Evolutionary conservation across 2,888 invertebrate species (phyloP).

Genomic region (Anodontia alba): DNA sequence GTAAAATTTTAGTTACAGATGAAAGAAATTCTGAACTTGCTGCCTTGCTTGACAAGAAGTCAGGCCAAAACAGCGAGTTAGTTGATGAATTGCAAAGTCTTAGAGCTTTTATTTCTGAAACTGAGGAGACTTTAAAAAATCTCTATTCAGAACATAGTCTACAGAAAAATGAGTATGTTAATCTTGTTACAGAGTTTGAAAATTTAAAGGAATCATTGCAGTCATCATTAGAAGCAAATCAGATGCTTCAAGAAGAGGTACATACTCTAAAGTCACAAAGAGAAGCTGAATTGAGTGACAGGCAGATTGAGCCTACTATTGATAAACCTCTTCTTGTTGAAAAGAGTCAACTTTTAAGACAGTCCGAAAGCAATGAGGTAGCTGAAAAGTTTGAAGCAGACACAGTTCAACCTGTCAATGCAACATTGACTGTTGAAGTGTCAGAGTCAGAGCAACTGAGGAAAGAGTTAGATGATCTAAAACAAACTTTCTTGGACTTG

Average conservation of each 20-base stretch:
- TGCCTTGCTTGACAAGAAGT: constrained; percentile 17
- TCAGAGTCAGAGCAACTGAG: not conserved
- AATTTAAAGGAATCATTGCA: constrained; percentile 4
- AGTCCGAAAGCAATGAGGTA: not conserved
- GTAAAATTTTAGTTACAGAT: constrained; percentile 15
- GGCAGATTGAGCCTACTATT: not conserved
- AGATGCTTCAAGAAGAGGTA: constrained; percentile 22
- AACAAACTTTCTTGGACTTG: not conserved
- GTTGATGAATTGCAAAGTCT: constrained; percentile 35
- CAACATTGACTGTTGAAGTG: not conserved
- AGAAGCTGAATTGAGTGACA: not conserved
- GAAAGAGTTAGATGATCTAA: not conserved
- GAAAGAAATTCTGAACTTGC: constrained; percentile 21
- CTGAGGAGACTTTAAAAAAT: constrained; percentile 2
- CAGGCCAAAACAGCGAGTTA: constrained; percentile 32
- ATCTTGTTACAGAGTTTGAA: constrained; percentile 5
- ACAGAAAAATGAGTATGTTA: constrained; percentile 10
- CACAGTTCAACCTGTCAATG: not conserved
- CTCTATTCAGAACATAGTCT: constrained; percentile 15
- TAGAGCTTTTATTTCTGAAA: constrained; percentile 24
- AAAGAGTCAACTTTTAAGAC: not conserved
- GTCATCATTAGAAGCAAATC: not conserved
- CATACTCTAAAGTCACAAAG: constrained; percentile 9
- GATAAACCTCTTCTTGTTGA: not conserved
- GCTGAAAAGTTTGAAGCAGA: not conserved